Evolutionary conservation across 2,888 invertebrate genomes (phyloP).

Genomic region (Troides helena): DNA sequence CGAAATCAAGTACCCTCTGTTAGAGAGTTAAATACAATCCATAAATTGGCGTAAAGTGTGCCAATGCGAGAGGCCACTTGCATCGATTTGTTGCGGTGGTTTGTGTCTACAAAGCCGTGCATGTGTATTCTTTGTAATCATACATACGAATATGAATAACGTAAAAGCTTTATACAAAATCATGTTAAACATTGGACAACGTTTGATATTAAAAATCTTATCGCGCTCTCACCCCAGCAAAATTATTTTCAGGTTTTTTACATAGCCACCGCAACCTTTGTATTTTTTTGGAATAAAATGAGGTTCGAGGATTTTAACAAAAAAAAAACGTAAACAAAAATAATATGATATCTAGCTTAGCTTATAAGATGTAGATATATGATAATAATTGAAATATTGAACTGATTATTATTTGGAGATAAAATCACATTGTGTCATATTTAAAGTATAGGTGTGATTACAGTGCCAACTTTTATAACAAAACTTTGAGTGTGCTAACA

Average conservation of each 20-base stretch:
- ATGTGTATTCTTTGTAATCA: constrained; percentile 1
- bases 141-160: neutral
- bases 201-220: constrained; percentile 5
- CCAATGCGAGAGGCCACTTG: constrained; percentile 24
- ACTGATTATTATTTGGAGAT: too few species aligned
- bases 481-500: too few species aligned
- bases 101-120: neutral
- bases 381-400: too few species aligned
- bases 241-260: neutral
- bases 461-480: too few species aligned
- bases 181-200: neutral
- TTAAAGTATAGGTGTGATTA: too few species aligned
- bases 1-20: constrained; percentile 20
- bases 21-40: constrained; percentile 24
- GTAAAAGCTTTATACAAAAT: neutral
- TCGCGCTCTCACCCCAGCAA: constrained; percentile 3
- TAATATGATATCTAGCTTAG: too few species aligned
- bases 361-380: too few species aligned
- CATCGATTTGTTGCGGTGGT: constrained; percentile 25
- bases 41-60: constrained; percentile 30
- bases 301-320: neutral
- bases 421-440: too few species aligned
- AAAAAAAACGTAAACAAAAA: too few species aligned
- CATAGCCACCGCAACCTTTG: neutral
- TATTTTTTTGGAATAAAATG: neutral